phyloP scores from a whole-genome alignment of 2,888 invertebrate species.

The Tricholauxania praeusta region DNA sequence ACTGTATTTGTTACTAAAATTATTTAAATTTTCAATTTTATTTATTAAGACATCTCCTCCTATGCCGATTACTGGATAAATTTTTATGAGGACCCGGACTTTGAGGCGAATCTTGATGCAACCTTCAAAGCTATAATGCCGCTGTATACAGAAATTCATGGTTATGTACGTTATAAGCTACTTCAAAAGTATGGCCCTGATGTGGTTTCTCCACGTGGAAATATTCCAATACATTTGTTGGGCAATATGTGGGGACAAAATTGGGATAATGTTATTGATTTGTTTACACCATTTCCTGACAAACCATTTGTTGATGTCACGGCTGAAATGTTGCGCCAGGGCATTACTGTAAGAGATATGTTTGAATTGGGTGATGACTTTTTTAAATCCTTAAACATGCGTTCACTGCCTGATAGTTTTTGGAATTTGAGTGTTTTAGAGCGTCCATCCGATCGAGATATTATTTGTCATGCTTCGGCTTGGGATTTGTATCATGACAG shows the following conservation, averaged over 20 bases:
- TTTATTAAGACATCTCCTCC: conserved; percentile 73
- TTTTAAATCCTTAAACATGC: conserved; percentile 84
- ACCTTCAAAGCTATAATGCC: conserved; percentile 82
- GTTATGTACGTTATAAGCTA: conserved; percentile 81
- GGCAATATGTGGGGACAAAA: conserved; percentile 83
- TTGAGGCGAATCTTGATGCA: conserved; percentile 76
- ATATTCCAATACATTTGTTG: conserved; percentile 82
- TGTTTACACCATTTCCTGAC: conserved; percentile 80
- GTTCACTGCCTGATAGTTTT: conserved; percentile 80
- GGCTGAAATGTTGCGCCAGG: conserved; percentile 76
- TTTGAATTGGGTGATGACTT: conserved; percentile 87
- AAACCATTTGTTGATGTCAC: conserved; percentile 79
- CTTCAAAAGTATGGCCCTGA: conserved; percentile 78
- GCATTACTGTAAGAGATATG: conserved; percentile 80
- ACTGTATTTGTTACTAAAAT: too few species aligned
- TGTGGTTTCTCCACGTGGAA: conserved; percentile 74
- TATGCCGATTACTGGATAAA: conserved; percentile 79
- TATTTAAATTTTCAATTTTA: not conserved
- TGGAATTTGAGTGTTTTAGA: conserved; percentile 88
- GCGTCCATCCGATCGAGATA: conserved; percentile 78
- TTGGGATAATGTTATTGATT: conserved; percentile 71
- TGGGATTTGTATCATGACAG: conserved; percentile 88
- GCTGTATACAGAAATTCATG: conserved; percentile 84
- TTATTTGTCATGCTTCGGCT: conserved; percentile 88
- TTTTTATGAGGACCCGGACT: conserved; percentile 78